These are phyloP conservation scores for Menura novaehollandiae DNA, from an alignment of 2,113 vertebrate genomes.

Conservation along the genomic window DNA sequence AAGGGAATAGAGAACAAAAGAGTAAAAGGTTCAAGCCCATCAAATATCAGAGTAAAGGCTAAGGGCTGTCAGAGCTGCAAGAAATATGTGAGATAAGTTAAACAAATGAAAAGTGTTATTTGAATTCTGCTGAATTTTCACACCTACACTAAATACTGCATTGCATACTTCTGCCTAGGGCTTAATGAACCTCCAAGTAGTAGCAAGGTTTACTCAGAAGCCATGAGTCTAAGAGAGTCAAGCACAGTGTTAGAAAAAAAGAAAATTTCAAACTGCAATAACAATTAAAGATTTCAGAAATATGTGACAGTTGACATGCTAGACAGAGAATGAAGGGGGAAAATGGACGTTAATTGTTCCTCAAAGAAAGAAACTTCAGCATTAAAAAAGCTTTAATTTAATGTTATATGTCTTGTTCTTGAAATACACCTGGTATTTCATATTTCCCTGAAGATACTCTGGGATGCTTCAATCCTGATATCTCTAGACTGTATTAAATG, in stretches of 20 bases:
- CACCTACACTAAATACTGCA: neutral
- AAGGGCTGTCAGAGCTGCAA: neutral
- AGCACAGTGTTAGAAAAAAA: neutral
- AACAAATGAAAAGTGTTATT: neutral
- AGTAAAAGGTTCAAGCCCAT: neutral
- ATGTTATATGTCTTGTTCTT: neutral
- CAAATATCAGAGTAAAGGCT: neutral
- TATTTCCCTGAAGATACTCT: neutral
- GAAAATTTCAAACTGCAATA: neutral
- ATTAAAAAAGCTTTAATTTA: neutral
- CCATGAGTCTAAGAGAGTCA: neutral
- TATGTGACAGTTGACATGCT: neutral
- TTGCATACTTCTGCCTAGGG: neutral
- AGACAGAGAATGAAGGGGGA: neutral
- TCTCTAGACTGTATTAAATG: neutral
- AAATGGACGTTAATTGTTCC: neutral
- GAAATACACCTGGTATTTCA: neutral
- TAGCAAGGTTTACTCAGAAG: neutral
- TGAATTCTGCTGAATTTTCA: neutral
- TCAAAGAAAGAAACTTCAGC: neutral
- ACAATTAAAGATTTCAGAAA: neutral
- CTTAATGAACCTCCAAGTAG: neutral
- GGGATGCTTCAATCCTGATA: neutral
- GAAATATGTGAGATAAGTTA: neutral
- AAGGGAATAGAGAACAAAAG: neutral